Conservation (phyloP, 1,140 invertebrate genomes). For the Pseudomyrmex pallidus region DNA sequence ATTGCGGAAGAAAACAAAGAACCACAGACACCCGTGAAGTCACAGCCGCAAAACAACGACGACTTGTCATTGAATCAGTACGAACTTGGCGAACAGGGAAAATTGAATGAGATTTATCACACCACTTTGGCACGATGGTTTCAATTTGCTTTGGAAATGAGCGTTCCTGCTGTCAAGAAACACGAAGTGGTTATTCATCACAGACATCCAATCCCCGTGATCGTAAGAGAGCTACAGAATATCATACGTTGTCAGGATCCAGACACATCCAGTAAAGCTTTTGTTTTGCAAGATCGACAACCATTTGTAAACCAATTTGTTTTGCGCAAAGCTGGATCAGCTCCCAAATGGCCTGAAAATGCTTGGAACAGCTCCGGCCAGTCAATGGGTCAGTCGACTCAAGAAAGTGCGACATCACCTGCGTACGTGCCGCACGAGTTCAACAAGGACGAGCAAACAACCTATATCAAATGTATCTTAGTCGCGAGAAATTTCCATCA, state of each 20-base stretch:
- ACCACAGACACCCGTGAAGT: slow-evolving; percentile 7
- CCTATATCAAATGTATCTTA: slow-evolving; percentile 85
- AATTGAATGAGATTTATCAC: slow-evolving; percentile 85
- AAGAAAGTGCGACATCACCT: slow-evolving; percentile 58
- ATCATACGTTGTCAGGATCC: slow-evolving; percentile 83
- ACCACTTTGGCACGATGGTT: slow-evolving; percentile 87
- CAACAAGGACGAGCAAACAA: slow-evolving; percentile 78
- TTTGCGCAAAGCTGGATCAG: slow-evolving; percentile 22
- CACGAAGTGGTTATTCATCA: slow-evolving; percentile 84
- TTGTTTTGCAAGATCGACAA: slow-evolving; percentile 79
- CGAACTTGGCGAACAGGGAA: slow-evolving; percentile 83
- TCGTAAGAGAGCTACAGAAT: slow-evolving; percentile 86
- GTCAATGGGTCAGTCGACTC: not conserved
- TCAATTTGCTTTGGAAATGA: slow-evolving; percentile 86
- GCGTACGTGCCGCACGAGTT: slow-evolving; percentile 85
- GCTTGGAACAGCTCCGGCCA: not conserved
- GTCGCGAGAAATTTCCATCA: slow-evolving; percentile 88
- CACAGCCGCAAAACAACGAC: slow-evolving; percentile 34
- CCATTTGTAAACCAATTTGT: slow-evolving; percentile 76
- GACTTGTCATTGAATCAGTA: slow-evolving; percentile 70
- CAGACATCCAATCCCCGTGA: slow-evolving; percentile 85
- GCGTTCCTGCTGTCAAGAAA: slow-evolving; percentile 86
- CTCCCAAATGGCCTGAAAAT: slow-evolving; percentile 14
- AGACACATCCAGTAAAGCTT: slow-evolving; percentile 82
- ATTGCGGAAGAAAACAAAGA: slow-evolving; percentile 25